Conservation (phyloP, 1,140 invertebrate species). For the Drosophila burlai region DNA sequence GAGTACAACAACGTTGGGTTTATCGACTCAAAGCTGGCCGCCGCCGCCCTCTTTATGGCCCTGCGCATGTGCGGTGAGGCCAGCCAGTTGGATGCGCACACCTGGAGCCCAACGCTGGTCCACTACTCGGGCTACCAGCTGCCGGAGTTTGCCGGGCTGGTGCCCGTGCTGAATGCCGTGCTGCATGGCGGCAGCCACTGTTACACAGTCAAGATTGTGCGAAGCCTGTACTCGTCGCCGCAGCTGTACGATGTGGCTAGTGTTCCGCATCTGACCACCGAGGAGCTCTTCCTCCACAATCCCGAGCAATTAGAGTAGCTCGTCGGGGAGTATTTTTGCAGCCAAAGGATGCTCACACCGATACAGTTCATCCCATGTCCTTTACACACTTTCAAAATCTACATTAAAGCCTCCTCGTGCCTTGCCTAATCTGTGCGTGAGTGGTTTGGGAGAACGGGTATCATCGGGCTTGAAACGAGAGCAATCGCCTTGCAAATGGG, state of each 20-base stretch:
- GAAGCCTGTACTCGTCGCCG: constrained; percentile 97
- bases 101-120: constrained; percentile 91
- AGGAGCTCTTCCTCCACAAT: constrained; percentile 73
- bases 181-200: constrained; percentile 90
- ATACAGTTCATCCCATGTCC: not conserved
- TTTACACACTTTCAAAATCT: not conserved
- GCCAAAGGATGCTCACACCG: constrained; percentile 36
- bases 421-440: not conserved
- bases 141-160: constrained; percentile 90
- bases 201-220: constrained; percentile 92
- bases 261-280: constrained; percentile 87
- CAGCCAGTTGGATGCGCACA: constrained; percentile 40
- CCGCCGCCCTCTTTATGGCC: constrained; percentile 94
- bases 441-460: not conserved
- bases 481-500: constrained; percentile 70
- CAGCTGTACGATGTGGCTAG: constrained; percentile 94
- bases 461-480: constrained; percentile 32
- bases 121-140: constrained; percentile 95
- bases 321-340: not conserved
- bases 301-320: constrained; percentile 53
- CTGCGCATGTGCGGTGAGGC: constrained; percentile 92
- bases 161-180: constrained; percentile 90
- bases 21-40: constrained; percentile 95
- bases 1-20: constrained; percentile 93
- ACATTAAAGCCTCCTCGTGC: not conserved